A percentile compares a stretch with the other conserved stretches of the same genome.
Conservation (phyloP, 2,888 invertebrate genomes). For the Ditula angustiorana region DNA sequence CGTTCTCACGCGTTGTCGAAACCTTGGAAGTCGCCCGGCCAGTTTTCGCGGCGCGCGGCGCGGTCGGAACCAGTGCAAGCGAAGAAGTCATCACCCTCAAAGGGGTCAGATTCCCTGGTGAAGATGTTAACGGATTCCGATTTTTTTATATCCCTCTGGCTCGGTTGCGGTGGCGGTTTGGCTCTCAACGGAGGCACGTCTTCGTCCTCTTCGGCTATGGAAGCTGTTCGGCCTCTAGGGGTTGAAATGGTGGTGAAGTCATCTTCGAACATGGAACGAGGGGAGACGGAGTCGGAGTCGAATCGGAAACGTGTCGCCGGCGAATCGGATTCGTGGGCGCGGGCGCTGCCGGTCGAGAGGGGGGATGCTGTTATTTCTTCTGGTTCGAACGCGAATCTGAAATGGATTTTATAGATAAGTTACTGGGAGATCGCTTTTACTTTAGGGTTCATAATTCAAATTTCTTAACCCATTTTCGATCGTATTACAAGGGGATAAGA, state of each 20-base stretch:
- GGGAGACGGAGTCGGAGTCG: slow-evolving; percentile 78
- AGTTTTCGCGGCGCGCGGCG: slow-evolving; percentile 77
- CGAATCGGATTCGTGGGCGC: slow-evolving; percentile 65
- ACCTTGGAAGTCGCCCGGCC: slow-evolving; percentile 80
- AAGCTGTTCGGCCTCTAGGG: slow-evolving; percentile 72
- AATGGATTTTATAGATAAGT: slow-evolving; percentile 12
- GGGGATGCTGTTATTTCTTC: slow-evolving; percentile 73
- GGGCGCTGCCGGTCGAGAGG: slow-evolving; percentile 64
- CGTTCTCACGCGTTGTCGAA: slow-evolving; percentile 73
- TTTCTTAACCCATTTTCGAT: no score
- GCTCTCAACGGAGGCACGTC: slow-evolving; percentile 68
- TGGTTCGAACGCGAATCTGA: slow-evolving; percentile 73
- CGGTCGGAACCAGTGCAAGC: slow-evolving; percentile 82
- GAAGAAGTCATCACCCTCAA: slow-evolving; percentile 95
- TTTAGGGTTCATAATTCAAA: no score
- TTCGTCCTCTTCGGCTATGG: slow-evolving; percentile 81
- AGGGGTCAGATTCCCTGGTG: slow-evolving; percentile 93
- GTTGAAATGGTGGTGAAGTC: slow-evolving; percentile 86
- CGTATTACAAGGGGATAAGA: no score
- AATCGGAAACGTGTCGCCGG: slow-evolving; percentile 72
- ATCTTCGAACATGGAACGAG: slow-evolving; percentile 87
- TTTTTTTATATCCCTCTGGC: slow-evolving; percentile 90
- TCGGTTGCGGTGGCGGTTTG: slow-evolving; percentile 52
- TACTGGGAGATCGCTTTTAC: no score
- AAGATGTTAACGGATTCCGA: slow-evolving; percentile 97